These are phyloP conservation scores for Characodon lateralis DNA, from an alignment of 2,797 vertebrate species.

Conservation along the genomic window DNA sequence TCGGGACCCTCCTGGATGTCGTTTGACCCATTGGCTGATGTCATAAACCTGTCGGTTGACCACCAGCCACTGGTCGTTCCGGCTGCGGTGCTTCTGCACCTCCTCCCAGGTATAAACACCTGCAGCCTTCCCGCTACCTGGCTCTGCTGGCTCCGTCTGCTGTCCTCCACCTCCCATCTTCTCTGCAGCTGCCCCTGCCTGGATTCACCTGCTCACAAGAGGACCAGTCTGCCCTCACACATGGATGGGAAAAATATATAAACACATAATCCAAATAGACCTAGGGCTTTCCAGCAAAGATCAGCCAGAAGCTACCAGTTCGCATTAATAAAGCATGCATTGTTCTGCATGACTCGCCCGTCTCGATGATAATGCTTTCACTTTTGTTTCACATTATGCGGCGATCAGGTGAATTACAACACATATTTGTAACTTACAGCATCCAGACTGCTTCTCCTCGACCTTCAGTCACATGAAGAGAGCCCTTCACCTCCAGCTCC, in stretches of 20 bases:
- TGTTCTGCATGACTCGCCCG: not conserved
- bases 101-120: conserved; percentile 88
- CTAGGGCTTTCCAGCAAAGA: too few relatives aligned
- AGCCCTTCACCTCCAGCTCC: not conserved
- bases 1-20: conserved; percentile 83
- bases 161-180: conserved; percentile 66
- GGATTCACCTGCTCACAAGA: conserved; percentile 32
- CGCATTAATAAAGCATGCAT: not conserved
- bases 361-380: not conserved
- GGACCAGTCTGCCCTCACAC: conserved; percentile 20
- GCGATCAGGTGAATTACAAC: not conserved
- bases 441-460: conserved; percentile 35
- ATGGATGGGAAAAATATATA: not conserved
- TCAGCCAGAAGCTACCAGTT: not conserved
- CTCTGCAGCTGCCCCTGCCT: conserved; percentile 2
- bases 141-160: conserved; percentile 46
- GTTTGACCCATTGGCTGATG: conserved; percentile 83
- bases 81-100: conserved; percentile 82
- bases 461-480: conserved; percentile 16
- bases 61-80: conserved; percentile 88
- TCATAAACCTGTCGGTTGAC: conserved; percentile 90
- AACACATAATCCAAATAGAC: not conserved
- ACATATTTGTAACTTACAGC: conserved; percentile 49
- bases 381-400: not conserved
- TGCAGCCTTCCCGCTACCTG: conserved; percentile 46